These are phyloP conservation scores for Trichonephila clavipes DNA, from an alignment of 1,140 invertebrate species.

Conservation along the genomic window DNA sequence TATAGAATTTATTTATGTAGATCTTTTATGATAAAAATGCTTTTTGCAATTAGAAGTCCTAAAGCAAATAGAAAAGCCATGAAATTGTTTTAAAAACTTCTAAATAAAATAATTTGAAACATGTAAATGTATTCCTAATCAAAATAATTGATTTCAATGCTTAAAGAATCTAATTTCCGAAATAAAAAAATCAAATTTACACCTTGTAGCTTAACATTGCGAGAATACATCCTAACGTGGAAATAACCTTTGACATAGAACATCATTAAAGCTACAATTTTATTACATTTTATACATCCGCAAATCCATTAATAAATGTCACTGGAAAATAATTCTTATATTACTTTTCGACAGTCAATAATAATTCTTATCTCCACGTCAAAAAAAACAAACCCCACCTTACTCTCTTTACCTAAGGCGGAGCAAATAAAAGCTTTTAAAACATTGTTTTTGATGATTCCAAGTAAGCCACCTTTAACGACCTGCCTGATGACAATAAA, in stretches of 20 bases:
- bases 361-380: not conserved
- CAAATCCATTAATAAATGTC: conserved; percentile 18
- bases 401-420: not conserved
- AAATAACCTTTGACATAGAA: too few species aligned
- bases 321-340: not conserved
- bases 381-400: not conserved
- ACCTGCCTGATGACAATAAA: not conserved
- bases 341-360: not conserved
- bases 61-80: too few species aligned
- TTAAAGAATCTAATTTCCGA: not conserved
- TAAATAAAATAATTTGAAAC: too few species aligned
- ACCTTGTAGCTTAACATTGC: not conserved
- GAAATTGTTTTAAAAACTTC: too few species aligned
- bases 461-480: not conserved
- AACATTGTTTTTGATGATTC: conserved; percentile 1
- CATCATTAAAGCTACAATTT: too few species aligned
- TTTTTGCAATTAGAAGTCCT: too few species aligned
- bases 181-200: not conserved
- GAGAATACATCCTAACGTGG: too few species aligned
- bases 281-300: not conserved
- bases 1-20: too few species aligned
- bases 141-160: too few species aligned
- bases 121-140: too few species aligned
- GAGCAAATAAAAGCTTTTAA: not conserved
- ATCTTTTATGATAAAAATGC: too few species aligned